Evolutionary conservation across 1,140 invertebrate genomes (phyloP), one percentile per base, ranked within the genome.

Genomic region (Diorhabda sublineata): DNA sequence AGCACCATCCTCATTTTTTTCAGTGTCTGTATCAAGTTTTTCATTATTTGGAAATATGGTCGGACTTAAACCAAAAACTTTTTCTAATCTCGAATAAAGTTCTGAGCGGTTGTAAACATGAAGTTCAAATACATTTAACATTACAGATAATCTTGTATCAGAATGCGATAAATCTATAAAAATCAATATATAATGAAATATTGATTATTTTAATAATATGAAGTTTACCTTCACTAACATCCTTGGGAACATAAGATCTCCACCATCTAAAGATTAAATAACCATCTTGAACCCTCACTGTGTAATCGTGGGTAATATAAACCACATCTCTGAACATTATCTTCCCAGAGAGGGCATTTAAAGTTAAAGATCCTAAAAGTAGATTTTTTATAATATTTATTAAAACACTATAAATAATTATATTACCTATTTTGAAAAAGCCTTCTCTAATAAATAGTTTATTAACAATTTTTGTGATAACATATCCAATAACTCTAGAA

Each of bases 301-400:
- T 94, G 81, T 94, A 98, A 84, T 99, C 97, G 83, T 96, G 92
- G 61, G 93, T 97, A 57, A 98, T 93, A 75, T 95, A 97, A 62
- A 95, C 90, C 77, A 99, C 88, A 85, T 98, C 95, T 73, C 96
- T 87, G 84, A 99, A 98, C 97, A 99, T 99, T 57, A 99, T 92
- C 85, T 99, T 99, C 3, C 98, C 98, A 72, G 96, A 95, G 71
- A 99, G 84, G 43, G 95, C 93, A 83, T 96, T 96, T 52, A 98
- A 83, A 2, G 95, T 96, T 76, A 99, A 90, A 9, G 97, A 98
- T 69, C 96, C 96, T 94, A 79, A 45, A 86, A 74, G 26, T 26
- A 26, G 59, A 65, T 63, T 64, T 8, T 8, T 8, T 52, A 52
- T 52, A 52, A 8, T 52, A 52, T 4, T n/a, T 8, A 52, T 52